Conservation (phyloP, 2,113 vertebrate species). For the human (Homo sapiens) region GRCh38 chr7:55891001-55891500, state of each 20-base stretch:
- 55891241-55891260: not conserved
- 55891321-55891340: not conserved
- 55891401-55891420: not conserved
- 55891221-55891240: not conserved
- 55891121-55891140: not conserved
- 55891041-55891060: not conserved
- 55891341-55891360: not conserved
- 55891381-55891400: not conserved
- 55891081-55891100: not conserved
- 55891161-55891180: not conserved
- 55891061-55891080: not conserved
- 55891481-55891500: too few species aligned
- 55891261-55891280: not conserved
- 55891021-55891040: not conserved
- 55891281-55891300: too few species aligned
- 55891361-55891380: not conserved
- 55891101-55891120: not conserved
- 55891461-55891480: not conserved
- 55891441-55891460: constrained; percentile 4
- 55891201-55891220: not conserved
- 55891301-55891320: not conserved
- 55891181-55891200: not conserved
- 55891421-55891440: not conserved
- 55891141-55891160: not conserved
- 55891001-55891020: too few species aligned